phyloP scores from a whole-genome alignment of 2,888 invertebrate species.

The Oscheius myriophilus region DNA sequence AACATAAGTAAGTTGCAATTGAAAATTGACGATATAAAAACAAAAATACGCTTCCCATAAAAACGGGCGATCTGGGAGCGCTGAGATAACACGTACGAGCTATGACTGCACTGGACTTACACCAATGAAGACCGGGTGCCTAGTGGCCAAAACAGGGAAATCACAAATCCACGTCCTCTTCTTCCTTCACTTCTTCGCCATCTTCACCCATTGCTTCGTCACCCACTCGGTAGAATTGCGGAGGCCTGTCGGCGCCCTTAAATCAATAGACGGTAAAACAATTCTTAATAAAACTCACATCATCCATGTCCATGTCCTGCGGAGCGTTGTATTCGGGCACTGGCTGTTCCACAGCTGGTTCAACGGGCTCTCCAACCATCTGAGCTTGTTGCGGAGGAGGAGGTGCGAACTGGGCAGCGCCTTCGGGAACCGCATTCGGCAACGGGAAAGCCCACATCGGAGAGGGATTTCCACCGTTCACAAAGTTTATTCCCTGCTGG shows the following conservation, averaged over 20 bases:
- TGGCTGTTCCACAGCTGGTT: background rate
- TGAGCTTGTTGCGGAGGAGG: background rate
- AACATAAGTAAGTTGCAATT: too few species aligned
- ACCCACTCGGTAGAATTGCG: conserved; percentile 22
- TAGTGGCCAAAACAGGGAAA: too few species aligned
- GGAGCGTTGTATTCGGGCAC: background rate
- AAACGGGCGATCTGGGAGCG: too few species aligned
- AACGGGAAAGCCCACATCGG: conserved; percentile 18
- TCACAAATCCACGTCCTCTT: too few species aligned
- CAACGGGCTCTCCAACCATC: conserved; percentile 1
- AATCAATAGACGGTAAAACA: background rate
- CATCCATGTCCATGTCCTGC: conserved; percentile 22
- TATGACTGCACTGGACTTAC: too few species aligned
- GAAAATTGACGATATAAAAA: too few species aligned
- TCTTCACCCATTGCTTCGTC: conserved; percentile 23
- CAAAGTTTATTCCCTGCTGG: background rate
- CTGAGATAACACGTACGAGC: too few species aligned
- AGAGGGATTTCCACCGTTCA: conserved; percentile 10
- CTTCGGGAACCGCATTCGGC: conserved; percentile 1
- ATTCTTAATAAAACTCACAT: background rate
- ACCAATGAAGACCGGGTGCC: too few species aligned
- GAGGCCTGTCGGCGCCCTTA: conserved; percentile 19
- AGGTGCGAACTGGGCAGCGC: background rate
- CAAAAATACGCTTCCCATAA: too few species aligned
- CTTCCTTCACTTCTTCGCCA: too few species aligned